phyloP scores from a whole-genome alignment of 1,140 invertebrate genomes.

The Hycleus phaleratus region DNA sequence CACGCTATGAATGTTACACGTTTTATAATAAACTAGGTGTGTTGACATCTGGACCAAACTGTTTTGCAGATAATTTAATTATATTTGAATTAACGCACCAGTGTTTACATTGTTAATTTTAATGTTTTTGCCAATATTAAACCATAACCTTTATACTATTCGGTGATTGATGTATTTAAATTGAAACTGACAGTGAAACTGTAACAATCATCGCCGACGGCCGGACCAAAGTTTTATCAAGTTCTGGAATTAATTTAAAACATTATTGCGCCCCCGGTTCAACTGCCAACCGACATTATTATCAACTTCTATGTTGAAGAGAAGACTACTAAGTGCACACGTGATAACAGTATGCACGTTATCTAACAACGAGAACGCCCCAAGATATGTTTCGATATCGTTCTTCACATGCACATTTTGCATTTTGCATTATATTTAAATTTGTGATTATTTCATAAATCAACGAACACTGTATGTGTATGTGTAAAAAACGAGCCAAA shows the following conservation, averaged over 20 bases:
- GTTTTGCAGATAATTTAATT: conserved; percentile 15
- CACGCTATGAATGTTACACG: neutral
- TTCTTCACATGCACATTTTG: too few relatives aligned
- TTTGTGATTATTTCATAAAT: too few relatives aligned
- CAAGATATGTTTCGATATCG: too few relatives aligned
- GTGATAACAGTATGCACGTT: too few relatives aligned
- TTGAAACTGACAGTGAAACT: conserved; percentile 5
- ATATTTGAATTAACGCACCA: conserved; percentile 3
- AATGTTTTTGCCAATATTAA: neutral
- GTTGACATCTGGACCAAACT: conserved; percentile 10
- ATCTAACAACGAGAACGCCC: too few relatives aligned
- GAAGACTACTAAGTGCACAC: neutral
- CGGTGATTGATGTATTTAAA: conserved; percentile 9
- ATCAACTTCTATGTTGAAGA: neutral
- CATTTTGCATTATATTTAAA: too few relatives aligned
- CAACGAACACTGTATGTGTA: neutral
- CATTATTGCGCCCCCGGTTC: conserved; percentile 1
- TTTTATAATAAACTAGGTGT: neutral
- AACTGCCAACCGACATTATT: neutral
- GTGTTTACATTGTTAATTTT: neutral
- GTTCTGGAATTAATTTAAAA: conserved; percentile 6
- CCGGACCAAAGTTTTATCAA: conserved; percentile 6
- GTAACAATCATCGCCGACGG: conserved; percentile 8
- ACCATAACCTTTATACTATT: neutral
- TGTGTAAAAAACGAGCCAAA: neutral